These are phyloP conservation scores for Bothrops alternatus DNA, from an alignment of 2,797 vertebrate species.

Conservation along the genomic window DNA sequence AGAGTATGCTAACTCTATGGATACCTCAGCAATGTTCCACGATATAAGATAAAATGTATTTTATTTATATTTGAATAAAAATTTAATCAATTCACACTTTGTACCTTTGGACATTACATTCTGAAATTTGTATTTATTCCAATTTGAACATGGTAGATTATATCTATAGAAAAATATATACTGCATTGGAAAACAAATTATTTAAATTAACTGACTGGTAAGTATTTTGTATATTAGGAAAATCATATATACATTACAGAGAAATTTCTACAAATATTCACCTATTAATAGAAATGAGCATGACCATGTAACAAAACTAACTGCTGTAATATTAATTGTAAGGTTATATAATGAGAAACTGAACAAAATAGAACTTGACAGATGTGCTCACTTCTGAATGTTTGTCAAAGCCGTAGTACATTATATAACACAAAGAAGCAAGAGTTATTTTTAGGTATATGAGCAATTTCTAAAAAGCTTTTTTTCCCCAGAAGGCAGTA, in stretches of 20 bases:
- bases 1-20: neutral
- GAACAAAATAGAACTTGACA: neutral
- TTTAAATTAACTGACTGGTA: neutral
- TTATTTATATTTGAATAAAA: neutral
- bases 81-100: neutral
- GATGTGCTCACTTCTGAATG: neutral
- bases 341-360: neutral
- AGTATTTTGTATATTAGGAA: neutral
- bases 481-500: conserved; percentile 29
- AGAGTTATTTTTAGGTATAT: neutral
- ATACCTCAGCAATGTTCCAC: neutral
- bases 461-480: conserved; percentile 30
- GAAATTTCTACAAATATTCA: neutral
- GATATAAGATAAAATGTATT: neutral
- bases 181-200: neutral
- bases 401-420: neutral
- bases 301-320: neutral
- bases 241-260: neutral
- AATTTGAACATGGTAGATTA: neutral
- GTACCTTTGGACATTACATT: neutral
- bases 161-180: neutral
- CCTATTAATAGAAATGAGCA: neutral
- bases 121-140: neutral
- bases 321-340: neutral
- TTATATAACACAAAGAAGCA: neutral